Conservation (phyloP, 2,888 invertebrate genomes). For the Drosophila silvestris region DNA sequence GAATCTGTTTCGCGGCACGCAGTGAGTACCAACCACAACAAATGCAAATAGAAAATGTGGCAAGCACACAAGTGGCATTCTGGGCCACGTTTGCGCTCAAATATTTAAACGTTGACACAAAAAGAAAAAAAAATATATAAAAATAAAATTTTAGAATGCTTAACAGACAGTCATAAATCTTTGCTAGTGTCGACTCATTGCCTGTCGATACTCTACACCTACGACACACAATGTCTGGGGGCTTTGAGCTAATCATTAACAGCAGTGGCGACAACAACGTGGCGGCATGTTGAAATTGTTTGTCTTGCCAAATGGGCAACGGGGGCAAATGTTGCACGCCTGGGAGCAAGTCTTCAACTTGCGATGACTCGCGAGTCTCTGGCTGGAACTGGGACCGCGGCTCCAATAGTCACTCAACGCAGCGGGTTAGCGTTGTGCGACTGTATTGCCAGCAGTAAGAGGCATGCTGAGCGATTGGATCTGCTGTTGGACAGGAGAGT, state of each 20-base stretch:
- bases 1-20: constrained; percentile 92
- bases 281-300: constrained; percentile 48
- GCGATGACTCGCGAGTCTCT: constrained; percentile 14
- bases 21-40: constrained; percentile 89
- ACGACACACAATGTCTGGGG: constrained; percentile 40
- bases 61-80: constrained; percentile 39
- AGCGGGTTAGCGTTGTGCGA: constrained; percentile 23
- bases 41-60: constrained; percentile 50
- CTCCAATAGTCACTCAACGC: constrained; percentile 17
- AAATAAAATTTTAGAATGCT: constrained; percentile 27
- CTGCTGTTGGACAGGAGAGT: constrained; percentile 14
- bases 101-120: constrained; percentile 58
- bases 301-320: constrained; percentile 56
- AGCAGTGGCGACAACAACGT: constrained; percentile 39
- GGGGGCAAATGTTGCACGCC: constrained; percentile 57
- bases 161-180: constrained; percentile 67
- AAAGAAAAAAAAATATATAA: constrained; percentile 5
- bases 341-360: constrained; percentile 50
- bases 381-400: constrained; percentile 1
- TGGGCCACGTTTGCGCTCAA: constrained; percentile 55
- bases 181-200: constrained; percentile 20
- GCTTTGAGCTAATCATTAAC: constrained; percentile 63
- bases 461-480: constrained; percentile 38
- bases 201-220: constrained; percentile 54
- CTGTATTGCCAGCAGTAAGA: neutral